These are phyloP conservation scores for Luffia ferchaultella DNA, from an alignment of 2,888 invertebrate genomes.

Conservation along the genomic window DNA sequence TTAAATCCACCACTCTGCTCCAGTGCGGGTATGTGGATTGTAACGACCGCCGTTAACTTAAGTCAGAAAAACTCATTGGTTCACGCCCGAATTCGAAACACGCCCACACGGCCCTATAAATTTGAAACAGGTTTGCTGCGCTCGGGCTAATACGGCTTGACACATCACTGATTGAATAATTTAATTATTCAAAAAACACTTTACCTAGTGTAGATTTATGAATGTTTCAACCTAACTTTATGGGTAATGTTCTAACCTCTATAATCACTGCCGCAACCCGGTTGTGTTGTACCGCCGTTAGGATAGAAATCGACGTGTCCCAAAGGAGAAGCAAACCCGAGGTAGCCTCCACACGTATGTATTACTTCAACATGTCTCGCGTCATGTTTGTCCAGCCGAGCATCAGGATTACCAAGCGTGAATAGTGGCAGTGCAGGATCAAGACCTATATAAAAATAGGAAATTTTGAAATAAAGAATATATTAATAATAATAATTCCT, in stretches of 20 bases:
- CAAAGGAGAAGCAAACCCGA: slow-evolving; percentile 64
- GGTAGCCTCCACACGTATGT: slow-evolving; percentile 68
- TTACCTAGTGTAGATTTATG: background rate
- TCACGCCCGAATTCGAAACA: too few relatives aligned
- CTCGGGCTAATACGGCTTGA: too few relatives aligned
- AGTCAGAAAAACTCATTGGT: too few relatives aligned
- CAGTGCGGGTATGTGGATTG: too few relatives aligned
- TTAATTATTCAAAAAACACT: too few relatives aligned
- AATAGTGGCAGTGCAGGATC: slow-evolving; percentile 69
- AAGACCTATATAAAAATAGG: slow-evolving; percentile 38
- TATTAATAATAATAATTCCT: too few relatives aligned
- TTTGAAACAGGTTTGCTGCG: too few relatives aligned
- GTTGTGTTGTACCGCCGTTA: slow-evolving; percentile 66
- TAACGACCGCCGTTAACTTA: too few relatives aligned
- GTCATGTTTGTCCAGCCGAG: slow-evolving; percentile 64
- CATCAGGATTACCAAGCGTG: slow-evolving; percentile 54
- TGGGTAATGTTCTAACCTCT: slow-evolving; percentile 33
- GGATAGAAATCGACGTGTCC: slow-evolving; percentile 72
- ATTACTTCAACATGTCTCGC: slow-evolving; percentile 70
- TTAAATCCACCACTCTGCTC: too few relatives aligned
- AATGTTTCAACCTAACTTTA: background rate
- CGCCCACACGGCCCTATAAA: too few relatives aligned
- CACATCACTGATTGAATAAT: too few relatives aligned
- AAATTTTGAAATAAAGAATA: too few relatives aligned
- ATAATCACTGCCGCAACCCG: slow-evolving; percentile 63